phyloP scores from a whole-genome alignment of 1,140 invertebrate species.

The Agrypnia vestita region DNA sequence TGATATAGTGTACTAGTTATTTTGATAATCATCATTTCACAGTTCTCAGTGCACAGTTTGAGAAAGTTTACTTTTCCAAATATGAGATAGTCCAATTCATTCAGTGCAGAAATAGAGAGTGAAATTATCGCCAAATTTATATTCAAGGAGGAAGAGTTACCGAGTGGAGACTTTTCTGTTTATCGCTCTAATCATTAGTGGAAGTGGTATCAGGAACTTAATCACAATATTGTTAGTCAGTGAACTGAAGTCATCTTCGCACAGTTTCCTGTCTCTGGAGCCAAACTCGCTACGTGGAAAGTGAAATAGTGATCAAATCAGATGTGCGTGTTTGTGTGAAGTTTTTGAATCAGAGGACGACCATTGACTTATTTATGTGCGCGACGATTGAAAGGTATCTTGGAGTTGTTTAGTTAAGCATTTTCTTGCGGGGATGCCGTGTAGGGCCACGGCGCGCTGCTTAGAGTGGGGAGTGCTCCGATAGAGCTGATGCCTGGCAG shows the following conservation, averaged over 20 bases:
- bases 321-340: constrained; percentile 58
- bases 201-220: constrained; percentile 50
- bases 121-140: constrained; percentile 53
- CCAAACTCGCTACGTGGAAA: constrained; percentile 44
- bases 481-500: constrained; percentile 22
- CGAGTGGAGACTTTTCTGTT: constrained; percentile 51
- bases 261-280: neutral
- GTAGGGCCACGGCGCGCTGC: neutral
- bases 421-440: constrained; percentile 35
- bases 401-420: constrained; percentile 59
- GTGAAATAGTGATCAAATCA: constrained; percentile 51
- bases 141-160: constrained; percentile 6
- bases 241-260: neutral
- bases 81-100: constrained; percentile 46
- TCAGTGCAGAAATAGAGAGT: constrained; percentile 41
- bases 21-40: constrained; percentile 49
- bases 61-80: constrained; percentile 51
- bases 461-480: neutral
- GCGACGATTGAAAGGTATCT: constrained; percentile 61
- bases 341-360: constrained; percentile 57
- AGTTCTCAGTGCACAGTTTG: constrained; percentile 50
- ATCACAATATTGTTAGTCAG: neutral
- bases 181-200: constrained; percentile 55
- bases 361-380: constrained; percentile 58
- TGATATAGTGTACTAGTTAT: constrained; percentile 55